Percentiles rank a stretch among this genome's conserved stretches.
phyloP scores from a whole-genome alignment of 2,888 invertebrate genomes.

The Polymixis lichenea region DNA sequence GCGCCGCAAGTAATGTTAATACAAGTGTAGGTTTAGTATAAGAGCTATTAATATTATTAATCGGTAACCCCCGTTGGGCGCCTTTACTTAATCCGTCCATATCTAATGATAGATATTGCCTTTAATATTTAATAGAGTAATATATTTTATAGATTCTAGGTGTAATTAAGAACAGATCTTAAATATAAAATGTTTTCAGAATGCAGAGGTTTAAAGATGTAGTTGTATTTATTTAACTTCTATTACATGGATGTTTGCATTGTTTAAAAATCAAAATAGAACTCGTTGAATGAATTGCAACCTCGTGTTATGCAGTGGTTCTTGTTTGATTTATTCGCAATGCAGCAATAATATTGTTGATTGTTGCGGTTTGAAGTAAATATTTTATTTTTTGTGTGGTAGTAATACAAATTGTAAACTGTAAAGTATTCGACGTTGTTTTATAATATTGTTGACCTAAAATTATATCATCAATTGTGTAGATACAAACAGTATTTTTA shows the following conservation, averaged over 20 bases:
- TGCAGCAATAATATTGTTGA: slow-evolving; percentile 75
- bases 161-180: slow-evolving; percentile 84
- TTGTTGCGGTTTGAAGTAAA: slow-evolving; percentile 80
- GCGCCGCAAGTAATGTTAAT: slow-evolving; percentile 79
- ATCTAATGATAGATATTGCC: slow-evolving; percentile 90
- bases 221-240: slow-evolving; percentile 80
- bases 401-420: slow-evolving; percentile 71
- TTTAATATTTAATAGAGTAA: slow-evolving; percentile 91
- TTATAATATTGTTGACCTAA: slow-evolving; percentile 71
- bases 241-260: slow-evolving; percentile 68
- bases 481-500: slow-evolving; percentile 69
- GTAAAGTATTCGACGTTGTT: slow-evolving; percentile 77
- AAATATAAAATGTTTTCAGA: slow-evolving; percentile 85
- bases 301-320: slow-evolving; percentile 31
- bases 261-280: slow-evolving; percentile 66
- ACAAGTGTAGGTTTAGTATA: slow-evolving; percentile 78
- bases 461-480: slow-evolving; percentile 67
- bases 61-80: slow-evolving; percentile 89
- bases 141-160: slow-evolving; percentile 90
- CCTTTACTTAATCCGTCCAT: slow-evolving; percentile 90
- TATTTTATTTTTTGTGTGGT: slow-evolving; percentile 80
- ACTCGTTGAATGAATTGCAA: slow-evolving; percentile 31
- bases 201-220: slow-evolving; percentile 85
- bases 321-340: slow-evolving; percentile 70
- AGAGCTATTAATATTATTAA: slow-evolving; percentile 88